A percentile compares a stretch with the other conserved stretches of the same genome.
Evolutionary conservation across 2,797 vertebrate genomes (phyloP).

Genomic region (Sciurus carolinensis): DNA sequence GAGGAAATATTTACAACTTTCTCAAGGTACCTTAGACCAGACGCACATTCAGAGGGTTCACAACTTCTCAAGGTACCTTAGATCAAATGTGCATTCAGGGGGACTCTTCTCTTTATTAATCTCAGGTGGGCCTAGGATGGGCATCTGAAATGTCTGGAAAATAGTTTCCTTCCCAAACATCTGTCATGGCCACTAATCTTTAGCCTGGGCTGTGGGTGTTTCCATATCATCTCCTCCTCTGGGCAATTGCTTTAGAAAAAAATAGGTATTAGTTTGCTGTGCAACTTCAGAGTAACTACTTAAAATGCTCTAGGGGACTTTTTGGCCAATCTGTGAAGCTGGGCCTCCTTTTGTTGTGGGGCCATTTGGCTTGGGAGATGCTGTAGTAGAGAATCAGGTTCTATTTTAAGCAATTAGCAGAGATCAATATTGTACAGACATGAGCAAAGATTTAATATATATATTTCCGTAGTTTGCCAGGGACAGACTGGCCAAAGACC

Average conservation of each 20-base stretch:
- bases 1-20: constrained; percentile 45
- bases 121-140: constrained; percentile 58
- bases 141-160: constrained; percentile 65
- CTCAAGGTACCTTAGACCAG: constrained; percentile 67
- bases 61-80: constrained; percentile 65
- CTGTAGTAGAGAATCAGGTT: constrained; percentile 85
- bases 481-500: constrained; percentile 81
- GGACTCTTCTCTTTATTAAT: constrained; percentile 55
- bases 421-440: constrained; percentile 88
- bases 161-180: constrained; percentile 58
- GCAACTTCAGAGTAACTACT: constrained; percentile 67
- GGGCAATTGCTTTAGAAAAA: constrained; percentile 55
- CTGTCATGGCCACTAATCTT: constrained; percentile 57
- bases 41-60: constrained; percentile 44
- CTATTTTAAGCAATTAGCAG: constrained; percentile 86
- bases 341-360: constrained; percentile 63
- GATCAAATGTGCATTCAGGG: constrained; percentile 71
- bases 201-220: constrained; percentile 61
- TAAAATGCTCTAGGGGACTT: constrained; percentile 61
- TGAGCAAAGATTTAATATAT: constrained; percentile 86
- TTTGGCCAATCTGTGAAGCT: constrained; percentile 67
- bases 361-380: constrained; percentile 58
- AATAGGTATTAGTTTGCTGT: constrained; percentile 62
- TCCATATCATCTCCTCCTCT: constrained; percentile 58
- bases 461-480: constrained; percentile 81